Base-by-base conservation (phyloP, 1,140 invertebrate genomes). In the Heterodera schachtii region DNA sequence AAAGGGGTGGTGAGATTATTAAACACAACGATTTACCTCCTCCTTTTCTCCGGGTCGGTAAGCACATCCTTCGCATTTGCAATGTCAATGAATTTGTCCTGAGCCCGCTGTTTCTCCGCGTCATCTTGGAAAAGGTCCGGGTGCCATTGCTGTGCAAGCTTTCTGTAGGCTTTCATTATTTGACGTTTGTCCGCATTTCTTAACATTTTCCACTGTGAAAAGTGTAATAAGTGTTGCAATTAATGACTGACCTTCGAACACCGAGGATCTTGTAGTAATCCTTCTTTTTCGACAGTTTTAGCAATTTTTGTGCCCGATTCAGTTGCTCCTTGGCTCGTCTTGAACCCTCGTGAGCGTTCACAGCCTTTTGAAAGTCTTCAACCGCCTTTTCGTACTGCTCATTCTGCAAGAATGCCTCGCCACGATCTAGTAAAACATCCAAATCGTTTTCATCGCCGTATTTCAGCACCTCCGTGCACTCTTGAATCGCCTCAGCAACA, bases 231-330 rank as follows among this genome's bases (percentile, higher is more conserved):
- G 5, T 16, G 16, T 19, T 52, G 9, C 52, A 11, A 64, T 13
- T 64, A 73, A 3, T 67, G 2, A 49, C 46, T 80, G 86, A 92
- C 90, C 95, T 93, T 90, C 93, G 93, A 0, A 96, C 94, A 21
- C 93, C 93, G 67, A 98, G 91, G 86, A 99, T 99, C 92, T 98
- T 98, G 90, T 99, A 99, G 92, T 99, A 99, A 91, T 99, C 97
- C 88, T 96, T 92, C 86, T 94, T 94, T 86, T 97, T 95, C 0
- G 96, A 93, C 88, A 96, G 94, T 90, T 98, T 98, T 90, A 97
- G 94, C 77, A 97, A 91, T 90, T 96, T 96, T 90, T 98, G 95
- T 2, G 95, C 96, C 87, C 93, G 93, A 81, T 94, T 93, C 3
- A 97, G 89, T 16, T 96, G 96, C 86, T 98, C 95, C 89, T 95